Percentiles rank a stretch among this genome's conserved stretches.
These are phyloP conservation scores for Falco novaeseelandiae DNA, from an alignment of 2,797 vertebrate genomes.

Conservation along the genomic window DNA sequence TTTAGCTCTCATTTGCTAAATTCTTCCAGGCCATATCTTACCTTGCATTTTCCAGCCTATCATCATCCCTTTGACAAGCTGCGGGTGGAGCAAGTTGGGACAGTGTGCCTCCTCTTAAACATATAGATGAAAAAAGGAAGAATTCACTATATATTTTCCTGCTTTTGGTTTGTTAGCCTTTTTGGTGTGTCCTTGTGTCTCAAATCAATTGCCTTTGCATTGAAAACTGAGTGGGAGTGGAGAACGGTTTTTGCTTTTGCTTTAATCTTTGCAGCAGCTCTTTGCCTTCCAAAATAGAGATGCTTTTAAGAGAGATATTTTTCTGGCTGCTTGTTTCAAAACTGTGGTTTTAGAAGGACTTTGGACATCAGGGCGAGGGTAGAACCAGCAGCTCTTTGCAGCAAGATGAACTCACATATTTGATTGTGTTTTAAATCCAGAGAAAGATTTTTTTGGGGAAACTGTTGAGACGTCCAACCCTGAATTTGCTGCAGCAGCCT, in stretches of 20 bases:
- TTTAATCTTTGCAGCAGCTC: background rate
- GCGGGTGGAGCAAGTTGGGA: background rate
- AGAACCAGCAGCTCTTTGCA: background rate
- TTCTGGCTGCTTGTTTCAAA: background rate
- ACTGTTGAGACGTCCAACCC: background rate
- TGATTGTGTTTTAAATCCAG: background rate
- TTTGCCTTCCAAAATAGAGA: background rate
- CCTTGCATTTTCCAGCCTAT: background rate
- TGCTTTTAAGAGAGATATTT: background rate
- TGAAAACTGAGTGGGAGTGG: background rate
- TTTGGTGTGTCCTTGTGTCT: background rate
- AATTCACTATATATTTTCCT: background rate
- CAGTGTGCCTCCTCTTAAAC: background rate
- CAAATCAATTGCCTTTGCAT: background rate
- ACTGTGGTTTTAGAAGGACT: background rate
- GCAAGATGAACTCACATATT: background rate
- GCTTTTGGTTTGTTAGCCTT: background rate
- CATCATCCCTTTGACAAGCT: background rate
- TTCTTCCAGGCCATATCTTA: background rate
- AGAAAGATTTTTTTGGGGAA: fast-evolving
- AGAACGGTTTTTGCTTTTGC: background rate
- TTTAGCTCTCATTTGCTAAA: background rate
- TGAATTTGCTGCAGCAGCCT: background rate
- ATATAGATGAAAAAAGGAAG: background rate
- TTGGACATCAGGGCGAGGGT: background rate